Base-by-base conservation (phyloP, 2,888 invertebrate species). In the Luperina testacea region DNA sequence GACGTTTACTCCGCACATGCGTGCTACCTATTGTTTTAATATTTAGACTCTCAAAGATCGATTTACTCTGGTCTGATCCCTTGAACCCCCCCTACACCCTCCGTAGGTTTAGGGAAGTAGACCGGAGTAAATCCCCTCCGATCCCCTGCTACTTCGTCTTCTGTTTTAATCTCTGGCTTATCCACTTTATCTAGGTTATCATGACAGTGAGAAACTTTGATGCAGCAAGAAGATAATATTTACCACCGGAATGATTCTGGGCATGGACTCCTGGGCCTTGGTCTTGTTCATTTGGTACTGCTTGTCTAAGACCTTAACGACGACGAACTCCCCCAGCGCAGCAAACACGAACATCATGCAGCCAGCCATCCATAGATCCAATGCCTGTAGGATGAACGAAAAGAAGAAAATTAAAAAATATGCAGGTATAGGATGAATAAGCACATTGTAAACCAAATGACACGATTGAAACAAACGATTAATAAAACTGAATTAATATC, bases 261-360 rank as follows among this genome's bases (percentile, higher is more conserved):
- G 96, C 91, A 96, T 92, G 81, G 97, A 94, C 90, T 97, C 96
- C 92, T 97, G 97, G 88, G 97, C 95, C 93, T 97, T 97, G 68
- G 91, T 96, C 87, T 97, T 97, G 83, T 97, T 96, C 92, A 96
- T 93, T 93, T 98, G 98, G 90, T 98, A 98, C 90, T 98, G 98
- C 79, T 98, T 98, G 90, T 98, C 98, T 81, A 98, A 92, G 0
- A 98, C 98, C 94, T 98, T 98, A 17, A 98, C 98, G 1, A 98
- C 98, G 0, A 98, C 98, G 90, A 98, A 98, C 95, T 98, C 98
- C 32, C 98, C 98, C 38, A 98, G 95, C 0, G 98, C 98, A 0
- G 98, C 98, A 91, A 98, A 98, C 7, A 98, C 98, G 82, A 98
- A 98, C 90, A 98, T 97, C 98, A 98, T 98, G 91, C 98, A 98